Evolutionary conservation across 1,140 invertebrate species (phyloP).

Genomic region (Cyclina sinensis): DNA sequence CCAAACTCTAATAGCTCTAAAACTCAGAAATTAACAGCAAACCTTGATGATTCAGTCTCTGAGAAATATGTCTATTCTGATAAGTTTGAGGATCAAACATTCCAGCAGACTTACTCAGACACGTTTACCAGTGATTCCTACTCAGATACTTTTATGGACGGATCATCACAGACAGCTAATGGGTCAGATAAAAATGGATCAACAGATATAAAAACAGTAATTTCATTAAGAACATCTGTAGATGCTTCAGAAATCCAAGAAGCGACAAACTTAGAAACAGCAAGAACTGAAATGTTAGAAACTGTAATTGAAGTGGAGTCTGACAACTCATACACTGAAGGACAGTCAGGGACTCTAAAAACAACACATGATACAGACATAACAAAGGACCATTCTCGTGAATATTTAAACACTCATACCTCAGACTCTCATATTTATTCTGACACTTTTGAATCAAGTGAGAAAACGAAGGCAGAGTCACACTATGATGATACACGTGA

Average conservation of each 20-base stretch:
- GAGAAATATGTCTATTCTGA: slow-evolving; percentile 18
- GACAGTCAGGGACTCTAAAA: neutral
- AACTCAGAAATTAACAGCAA: neutral
- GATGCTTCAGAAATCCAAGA: slow-evolving; percentile 51
- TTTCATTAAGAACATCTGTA: neutral
- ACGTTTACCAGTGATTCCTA: slow-evolving; percentile 52
- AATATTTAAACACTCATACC: slow-evolving; percentile 22
- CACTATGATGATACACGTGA: slow-evolving; percentile 6
- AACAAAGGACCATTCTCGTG: neutral
- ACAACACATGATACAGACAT: slow-evolving; percentile 12
- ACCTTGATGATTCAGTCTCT: slow-evolving; percentile 5
- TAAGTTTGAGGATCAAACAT: slow-evolving; percentile 37
- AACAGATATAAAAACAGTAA: neutral
- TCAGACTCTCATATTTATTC: slow-evolving; percentile 33
- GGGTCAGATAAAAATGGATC: neutral
- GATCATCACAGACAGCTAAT: neutral
- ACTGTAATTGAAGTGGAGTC: slow-evolving; percentile 31
- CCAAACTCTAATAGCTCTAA: neutral
- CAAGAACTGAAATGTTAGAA: slow-evolving; percentile 42
- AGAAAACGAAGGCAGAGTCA: slow-evolving; percentile 40
- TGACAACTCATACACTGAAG: neutral
- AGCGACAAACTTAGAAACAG: slow-evolving; percentile 35
- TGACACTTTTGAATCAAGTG: slow-evolving; percentile 63
- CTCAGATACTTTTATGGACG: slow-evolving; percentile 56
- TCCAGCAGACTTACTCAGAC: slow-evolving; percentile 14